Evolutionary conservation across 2,113 vertebrate genomes (phyloP).

Genomic region (Prionailurus bengalensis): DNA sequence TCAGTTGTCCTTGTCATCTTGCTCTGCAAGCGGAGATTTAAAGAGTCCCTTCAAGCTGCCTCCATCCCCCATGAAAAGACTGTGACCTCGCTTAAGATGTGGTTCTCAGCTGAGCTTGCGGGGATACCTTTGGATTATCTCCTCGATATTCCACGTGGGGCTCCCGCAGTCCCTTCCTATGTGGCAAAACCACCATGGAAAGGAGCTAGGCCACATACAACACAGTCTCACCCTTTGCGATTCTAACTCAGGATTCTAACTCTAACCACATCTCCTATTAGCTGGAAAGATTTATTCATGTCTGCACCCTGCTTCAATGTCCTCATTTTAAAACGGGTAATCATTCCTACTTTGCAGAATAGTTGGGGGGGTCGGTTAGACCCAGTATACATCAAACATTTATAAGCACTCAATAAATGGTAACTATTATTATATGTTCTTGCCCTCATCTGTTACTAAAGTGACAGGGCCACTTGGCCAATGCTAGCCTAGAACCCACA

Average conservation of each 20-base stretch:
- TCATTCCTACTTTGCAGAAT: background rate
- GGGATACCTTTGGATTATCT: background rate
- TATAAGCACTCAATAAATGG: background rate
- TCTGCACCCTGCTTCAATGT: background rate
- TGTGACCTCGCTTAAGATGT: background rate
- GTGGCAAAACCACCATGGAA: background rate
- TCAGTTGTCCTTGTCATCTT: background rate
- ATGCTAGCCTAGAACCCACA: background rate
- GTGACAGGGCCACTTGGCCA: background rate
- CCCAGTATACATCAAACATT: background rate
- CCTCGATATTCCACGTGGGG: too few relatives aligned
- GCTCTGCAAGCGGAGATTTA: background rate
- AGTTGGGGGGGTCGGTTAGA: background rate
- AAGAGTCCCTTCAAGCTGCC: background rate
- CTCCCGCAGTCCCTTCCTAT: fast-evolving
- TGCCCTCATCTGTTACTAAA: background rate
- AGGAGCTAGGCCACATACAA: fast-evolving
- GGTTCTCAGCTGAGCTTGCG: background rate
- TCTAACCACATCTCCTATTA: background rate
- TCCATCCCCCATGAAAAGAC: background rate
- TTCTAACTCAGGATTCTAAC: background rate
- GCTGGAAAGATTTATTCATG: background rate
- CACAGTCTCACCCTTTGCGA: background rate
- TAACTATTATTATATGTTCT: background rate
- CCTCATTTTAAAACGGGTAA: background rate